Evolutionary conservation across 1,140 invertebrate species (phyloP).

Genomic region (Zaprionus nigranus): DNA sequence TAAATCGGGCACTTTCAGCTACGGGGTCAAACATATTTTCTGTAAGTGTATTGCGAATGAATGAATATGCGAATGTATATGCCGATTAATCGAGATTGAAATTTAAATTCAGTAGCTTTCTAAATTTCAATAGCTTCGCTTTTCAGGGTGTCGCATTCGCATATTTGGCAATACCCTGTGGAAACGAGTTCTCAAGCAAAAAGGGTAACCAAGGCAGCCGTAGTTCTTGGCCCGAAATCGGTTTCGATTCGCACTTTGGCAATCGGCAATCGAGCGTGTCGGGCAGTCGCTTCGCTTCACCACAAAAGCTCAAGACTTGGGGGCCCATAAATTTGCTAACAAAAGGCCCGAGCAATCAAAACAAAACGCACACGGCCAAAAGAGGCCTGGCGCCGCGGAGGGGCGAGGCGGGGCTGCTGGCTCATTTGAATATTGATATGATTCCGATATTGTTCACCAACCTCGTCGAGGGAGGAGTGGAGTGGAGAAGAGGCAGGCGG

Average conservation of each 20-base stretch:
- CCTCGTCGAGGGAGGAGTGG: neutral
- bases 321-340: constrained; percentile 43
- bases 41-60: neutral
- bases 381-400: constrained; percentile 29
- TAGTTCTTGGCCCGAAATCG: neutral
- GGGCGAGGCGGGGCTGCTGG: neutral
- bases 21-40: neutral
- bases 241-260: too few relatives aligned
- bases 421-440: constrained; percentile 59
- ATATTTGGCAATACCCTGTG: constrained; percentile 1
- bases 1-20: neutral
- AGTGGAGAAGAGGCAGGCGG: neutral
- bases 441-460: constrained; percentile 36
- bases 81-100: neutral
- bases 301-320: constrained; percentile 37
- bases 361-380: constrained; percentile 50
- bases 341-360: constrained; percentile 49
- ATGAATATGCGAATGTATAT: neutral
- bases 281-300: neutral
- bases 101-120: constrained; percentile 17
- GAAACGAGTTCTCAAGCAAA: neutral
- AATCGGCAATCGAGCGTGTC: too few relatives aligned
- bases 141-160: neutral
- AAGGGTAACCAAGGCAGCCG: neutral
- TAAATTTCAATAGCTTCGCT: neutral